These are phyloP conservation scores for Dicyrtomina minuta DNA, from an alignment of 2,888 invertebrate species.

Conservation along the genomic window DNA sequence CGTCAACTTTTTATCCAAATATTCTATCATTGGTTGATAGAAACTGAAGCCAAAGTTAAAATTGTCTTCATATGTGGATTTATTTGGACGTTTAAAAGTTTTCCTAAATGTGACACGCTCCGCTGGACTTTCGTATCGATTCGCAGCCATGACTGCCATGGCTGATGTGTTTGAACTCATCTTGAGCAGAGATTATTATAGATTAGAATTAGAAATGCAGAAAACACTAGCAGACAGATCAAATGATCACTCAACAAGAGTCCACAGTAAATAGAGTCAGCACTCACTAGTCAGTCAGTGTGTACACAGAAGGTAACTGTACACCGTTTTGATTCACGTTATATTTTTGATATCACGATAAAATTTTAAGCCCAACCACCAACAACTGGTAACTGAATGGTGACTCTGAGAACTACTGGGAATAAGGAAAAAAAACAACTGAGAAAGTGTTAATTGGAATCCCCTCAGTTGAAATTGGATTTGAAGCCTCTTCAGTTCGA, in stretches of 20 bases:
- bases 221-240: not conserved
- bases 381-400: no score
- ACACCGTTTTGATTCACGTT: no score
- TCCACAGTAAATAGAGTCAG: not conserved
- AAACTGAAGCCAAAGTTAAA: conserved; percentile 81
- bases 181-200: not conserved
- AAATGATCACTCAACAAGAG: not conserved
- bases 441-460: no score
- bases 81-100: not conserved
- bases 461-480: no score
- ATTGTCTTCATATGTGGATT: conserved; percentile 70
- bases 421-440: no score
- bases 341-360: no score
- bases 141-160: conserved; percentile 49
- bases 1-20: conserved; percentile 67
- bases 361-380: no score
- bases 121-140: conserved; percentile 32
- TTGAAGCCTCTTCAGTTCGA: no score
- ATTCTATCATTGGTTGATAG: conserved; percentile 85
- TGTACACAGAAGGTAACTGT: not conserved
- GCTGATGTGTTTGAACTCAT: conserved; percentile 35
- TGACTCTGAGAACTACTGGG: no score
- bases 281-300: not conserved
- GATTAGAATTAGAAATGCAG: not conserved
- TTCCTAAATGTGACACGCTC: conserved; percentile 5